Base-by-base conservation (phyloP, 2,113 vertebrate genomes). In the Seriola dumerili region DNA sequence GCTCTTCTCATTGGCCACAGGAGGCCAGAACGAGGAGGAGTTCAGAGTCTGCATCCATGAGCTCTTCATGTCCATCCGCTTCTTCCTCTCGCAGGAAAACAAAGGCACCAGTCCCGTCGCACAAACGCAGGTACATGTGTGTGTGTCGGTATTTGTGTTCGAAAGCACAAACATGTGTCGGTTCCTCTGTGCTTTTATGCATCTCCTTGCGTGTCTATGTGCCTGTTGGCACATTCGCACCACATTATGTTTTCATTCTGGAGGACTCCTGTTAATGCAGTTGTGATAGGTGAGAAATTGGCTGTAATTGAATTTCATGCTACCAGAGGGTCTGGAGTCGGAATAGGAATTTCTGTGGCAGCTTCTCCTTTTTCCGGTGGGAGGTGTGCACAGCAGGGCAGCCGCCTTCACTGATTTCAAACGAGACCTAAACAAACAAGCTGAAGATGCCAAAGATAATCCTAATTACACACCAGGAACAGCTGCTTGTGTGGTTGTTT, bases 41-140 rank as follows among this genome's bases (percentile, higher is more conserved):
- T 99, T 99, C 85, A 96, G 97, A 79, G 97, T 97, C 90, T 98
- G 97, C 82, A 96, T 99, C 92, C 97, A 97, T 50, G 98, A 99
- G 87, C 96, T 99, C 59, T 97, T 99, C 61, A 97, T 98, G 97
- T 99, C 98, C n/a, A 96, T 99, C 29, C 97, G 97, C 65, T 99
- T 99, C 95, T 99, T 99, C 92, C 97, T 99, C 29, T 99, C 98
- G 0, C 97, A 98, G 83, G 97, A 99, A 63, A 98, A 95, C 95
- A 98, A 97, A 91, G 96, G 96, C 50, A 87, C 95, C 23, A 96
- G 92, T 76, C 95, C 97, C 0, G 94, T 99, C 44, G 95, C 96
- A 2, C 97, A 98, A 2, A 97, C 98, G 8, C 97, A 99, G 95
- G 98, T 99, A 58, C 25, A 84, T 29, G 12, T 25, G 2, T 65